Evolutionary conservation across 2,113 vertebrate genomes (phyloP).

Genomic region (Crypturellus undulatus): DNA sequence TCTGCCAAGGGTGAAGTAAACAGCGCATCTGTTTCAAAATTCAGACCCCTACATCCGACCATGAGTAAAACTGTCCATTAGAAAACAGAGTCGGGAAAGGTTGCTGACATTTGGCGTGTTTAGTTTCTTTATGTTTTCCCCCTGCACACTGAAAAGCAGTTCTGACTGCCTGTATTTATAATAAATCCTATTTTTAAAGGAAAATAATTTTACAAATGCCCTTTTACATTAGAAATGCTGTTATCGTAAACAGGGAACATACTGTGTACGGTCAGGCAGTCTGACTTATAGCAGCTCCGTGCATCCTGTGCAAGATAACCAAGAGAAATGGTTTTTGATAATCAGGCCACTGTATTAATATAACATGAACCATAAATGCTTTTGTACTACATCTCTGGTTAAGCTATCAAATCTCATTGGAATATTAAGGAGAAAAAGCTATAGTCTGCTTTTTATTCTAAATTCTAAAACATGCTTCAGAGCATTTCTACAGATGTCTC

Average conservation of each 20-base stretch:
- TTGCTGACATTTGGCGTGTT: slow-evolving; percentile 57
- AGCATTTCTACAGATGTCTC: slow-evolving; percentile 46
- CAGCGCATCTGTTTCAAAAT: slow-evolving; percentile 68
- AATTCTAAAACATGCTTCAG: slow-evolving; percentile 48
- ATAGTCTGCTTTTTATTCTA: slow-evolving; percentile 64
- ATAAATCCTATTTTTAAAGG: slow-evolving; percentile 75
- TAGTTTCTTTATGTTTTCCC: slow-evolving; percentile 61
- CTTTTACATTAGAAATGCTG: slow-evolving; percentile 74
- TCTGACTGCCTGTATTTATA: slow-evolving; percentile 67
- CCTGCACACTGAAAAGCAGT: slow-evolving; percentile 48
- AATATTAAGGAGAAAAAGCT: slow-evolving; percentile 78
- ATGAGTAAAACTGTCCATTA: slow-evolving; percentile 71
- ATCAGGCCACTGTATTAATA: slow-evolving; percentile 85
- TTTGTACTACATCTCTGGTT: slow-evolving; percentile 75
- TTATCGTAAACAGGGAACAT: slow-evolving; percentile 76
- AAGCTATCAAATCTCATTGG: slow-evolving; percentile 82
- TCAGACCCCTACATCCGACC: slow-evolving; percentile 65
- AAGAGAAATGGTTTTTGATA: slow-evolving; percentile 85
- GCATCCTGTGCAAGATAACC: slow-evolving; percentile 80
- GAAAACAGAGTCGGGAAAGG: slow-evolving; percentile 48
- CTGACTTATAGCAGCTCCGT: slow-evolving; percentile 78
- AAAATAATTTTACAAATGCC: slow-evolving; percentile 79
- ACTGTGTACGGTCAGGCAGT: slow-evolving; percentile 70
- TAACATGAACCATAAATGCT: slow-evolving; percentile 84
- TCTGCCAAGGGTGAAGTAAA: slow-evolving; percentile 71